Percentiles rank a stretch among this genome's conserved stretches.
These are phyloP conservation scores for Cabera pusaria DNA, from an alignment of 2,888 invertebrate genomes.

Conservation along the genomic window DNA sequence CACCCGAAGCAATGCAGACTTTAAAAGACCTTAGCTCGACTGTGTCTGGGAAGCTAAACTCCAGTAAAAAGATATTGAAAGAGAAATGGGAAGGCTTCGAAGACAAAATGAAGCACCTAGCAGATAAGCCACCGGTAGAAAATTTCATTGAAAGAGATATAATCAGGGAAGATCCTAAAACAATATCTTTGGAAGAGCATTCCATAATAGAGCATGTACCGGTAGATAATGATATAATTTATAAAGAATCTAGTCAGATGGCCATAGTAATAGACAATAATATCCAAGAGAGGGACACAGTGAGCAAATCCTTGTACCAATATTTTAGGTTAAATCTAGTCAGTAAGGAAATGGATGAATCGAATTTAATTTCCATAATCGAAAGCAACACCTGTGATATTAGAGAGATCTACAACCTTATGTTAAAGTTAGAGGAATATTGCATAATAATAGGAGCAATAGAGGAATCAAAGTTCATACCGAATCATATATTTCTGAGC, in stretches of 20 bases:
- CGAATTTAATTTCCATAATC: constrained; percentile 71
- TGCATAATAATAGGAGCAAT: constrained; percentile 62
- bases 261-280: constrained; percentile 65
- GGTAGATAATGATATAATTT: constrained; percentile 62
- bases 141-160: constrained; percentile 21
- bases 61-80: constrained; percentile 78
- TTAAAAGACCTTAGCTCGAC: constrained; percentile 75
- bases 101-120: constrained; percentile 72
- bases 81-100: constrained; percentile 82
- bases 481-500: constrained; percentile 68
- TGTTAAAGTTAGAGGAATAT: constrained; percentile 68
- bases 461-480: constrained; percentile 67
- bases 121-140: constrained; percentile 56
- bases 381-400: constrained; percentile 76
- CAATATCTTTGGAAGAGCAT: constrained; percentile 41
- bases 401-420: constrained; percentile 62
- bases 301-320: constrained; percentile 69
- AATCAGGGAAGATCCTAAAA: constrained; percentile 23
- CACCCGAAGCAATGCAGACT: constrained; percentile 76
- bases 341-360: constrained; percentile 59
- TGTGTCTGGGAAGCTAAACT: constrained; percentile 78
- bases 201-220: constrained; percentile 35
- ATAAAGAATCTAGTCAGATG: constrained; percentile 75
- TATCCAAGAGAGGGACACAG: constrained; percentile 53
- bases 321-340: constrained; percentile 73